phyloP scores from a whole-genome alignment of 2,797 vertebrate genomes.

The Danio kyathit region DNA sequence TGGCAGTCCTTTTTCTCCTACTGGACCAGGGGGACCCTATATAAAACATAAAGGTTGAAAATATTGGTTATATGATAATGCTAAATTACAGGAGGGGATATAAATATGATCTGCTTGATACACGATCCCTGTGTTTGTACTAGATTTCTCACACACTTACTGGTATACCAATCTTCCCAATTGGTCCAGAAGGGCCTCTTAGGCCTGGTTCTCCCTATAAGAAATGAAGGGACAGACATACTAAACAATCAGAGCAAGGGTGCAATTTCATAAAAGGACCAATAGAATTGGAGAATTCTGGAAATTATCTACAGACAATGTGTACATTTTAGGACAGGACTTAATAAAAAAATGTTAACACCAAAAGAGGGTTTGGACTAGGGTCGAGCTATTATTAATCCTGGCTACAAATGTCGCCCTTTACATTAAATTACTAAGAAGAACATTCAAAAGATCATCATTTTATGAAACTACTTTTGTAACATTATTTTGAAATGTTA shows the following conservation, averaged over 20 bases:
- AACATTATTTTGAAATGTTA: too few relatives aligned
- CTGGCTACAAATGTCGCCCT: not conserved
- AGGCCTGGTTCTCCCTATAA: constrained; percentile 81
- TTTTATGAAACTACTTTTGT: too few relatives aligned
- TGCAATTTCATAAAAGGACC: too few relatives aligned
- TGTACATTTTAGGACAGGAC: too few relatives aligned
- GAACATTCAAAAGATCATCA: too few relatives aligned
- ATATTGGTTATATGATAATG: not conserved
- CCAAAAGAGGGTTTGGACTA: too few relatives aligned
- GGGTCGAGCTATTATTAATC: too few relatives aligned
- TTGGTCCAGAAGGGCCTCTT: constrained; percentile 76
- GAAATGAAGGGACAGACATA: not conserved
- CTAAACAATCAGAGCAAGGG: not conserved
- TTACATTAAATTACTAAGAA: not conserved
- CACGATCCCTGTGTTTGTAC: not conserved
- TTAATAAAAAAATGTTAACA: too few relatives aligned
- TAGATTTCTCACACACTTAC: constrained; percentile 69
- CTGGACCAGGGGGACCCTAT: constrained; percentile 81
- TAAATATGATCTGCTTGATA: not conserved
- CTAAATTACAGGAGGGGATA: too few relatives aligned
- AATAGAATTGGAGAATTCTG: too few relatives aligned
- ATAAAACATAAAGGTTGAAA: constrained; percentile 15
- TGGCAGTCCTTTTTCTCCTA: constrained; percentile 79
- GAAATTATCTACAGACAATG: too few relatives aligned
- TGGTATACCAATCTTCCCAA: constrained; percentile 82